Percentiles rank a stretch among this genome's conserved stretches.
Conservation (phyloP, 2,888 invertebrate species). For the Limnephilus marmoratus region DNA sequence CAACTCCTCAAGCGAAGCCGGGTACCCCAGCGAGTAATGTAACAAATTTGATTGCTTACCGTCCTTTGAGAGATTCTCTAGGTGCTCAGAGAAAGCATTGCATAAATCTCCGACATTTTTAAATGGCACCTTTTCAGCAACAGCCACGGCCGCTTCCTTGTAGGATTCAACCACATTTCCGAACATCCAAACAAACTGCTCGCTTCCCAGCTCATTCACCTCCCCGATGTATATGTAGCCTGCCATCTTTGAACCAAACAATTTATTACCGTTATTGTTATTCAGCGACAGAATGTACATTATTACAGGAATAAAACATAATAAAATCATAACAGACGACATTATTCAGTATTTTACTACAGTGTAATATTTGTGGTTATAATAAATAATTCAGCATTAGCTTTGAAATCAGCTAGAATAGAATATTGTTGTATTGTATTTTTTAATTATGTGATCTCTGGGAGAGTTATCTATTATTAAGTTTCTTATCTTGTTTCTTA, state of each 20-base stretch:
- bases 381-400: neutral
- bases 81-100: slow-evolving; percentile 75
- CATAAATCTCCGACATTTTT: slow-evolving; percentile 73
- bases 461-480: neutral
- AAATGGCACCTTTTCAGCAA: slow-evolving; percentile 77
- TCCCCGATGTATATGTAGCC: slow-evolving; percentile 72
- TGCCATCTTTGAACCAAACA: slow-evolving; percentile 47
- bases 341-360: neutral
- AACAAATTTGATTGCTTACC: slow-evolving; percentile 71
- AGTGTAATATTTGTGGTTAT: neutral
- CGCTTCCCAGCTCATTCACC: slow-evolving; percentile 76
- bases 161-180: slow-evolving; percentile 81
- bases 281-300: neutral
- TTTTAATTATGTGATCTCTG: neutral
- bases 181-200: slow-evolving; percentile 78
- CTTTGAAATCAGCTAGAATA: neutral
- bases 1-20: too few relatives aligned
- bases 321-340: neutral
- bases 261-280: neutral
- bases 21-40: neutral
- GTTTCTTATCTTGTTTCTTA: slow-evolving; percentile 7
- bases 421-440: neutral
- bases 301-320: slow-evolving; percentile 16
- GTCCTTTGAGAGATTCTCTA: slow-evolving; percentile 75
- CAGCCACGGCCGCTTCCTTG: slow-evolving; percentile 75